Percentiles rank a stretch among this genome's conserved stretches.
These are phyloP conservation scores for Cebus imitator DNA, from an alignment of 2,113 vertebrate species.

Conservation along the genomic window DNA sequence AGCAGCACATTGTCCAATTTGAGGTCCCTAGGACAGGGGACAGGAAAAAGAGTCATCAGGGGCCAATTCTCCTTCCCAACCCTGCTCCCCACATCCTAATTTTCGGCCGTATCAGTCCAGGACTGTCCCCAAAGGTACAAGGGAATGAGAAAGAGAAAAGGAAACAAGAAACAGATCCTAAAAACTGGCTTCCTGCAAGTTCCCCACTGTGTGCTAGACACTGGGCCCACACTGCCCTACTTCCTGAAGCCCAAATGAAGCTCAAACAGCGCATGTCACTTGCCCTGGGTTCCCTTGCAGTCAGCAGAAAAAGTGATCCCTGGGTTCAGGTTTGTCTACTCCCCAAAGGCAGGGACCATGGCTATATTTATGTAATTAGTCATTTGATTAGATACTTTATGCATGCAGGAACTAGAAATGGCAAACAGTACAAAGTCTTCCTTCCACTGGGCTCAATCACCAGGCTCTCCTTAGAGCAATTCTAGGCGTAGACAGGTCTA, in stretches of 20 bases:
- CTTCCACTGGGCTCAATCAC: background rate
- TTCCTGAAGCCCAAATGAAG: background rate
- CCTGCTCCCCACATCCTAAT: background rate
- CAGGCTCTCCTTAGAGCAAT: background rate
- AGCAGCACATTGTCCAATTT: slow-evolving; percentile 99
- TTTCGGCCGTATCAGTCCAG: background rate
- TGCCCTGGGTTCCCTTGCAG: background rate
- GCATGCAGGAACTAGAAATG: background rate
- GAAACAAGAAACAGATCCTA: background rate
- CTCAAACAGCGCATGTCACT: background rate
- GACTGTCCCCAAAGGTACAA: background rate
- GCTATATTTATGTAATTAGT: background rate
- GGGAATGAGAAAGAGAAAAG: background rate
- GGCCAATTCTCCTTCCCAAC: background rate
- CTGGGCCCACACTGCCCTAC: background rate
- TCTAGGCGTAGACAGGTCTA: background rate
- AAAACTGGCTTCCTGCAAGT: background rate
- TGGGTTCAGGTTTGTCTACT: background rate
- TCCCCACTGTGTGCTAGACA: background rate
- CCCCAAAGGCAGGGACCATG: background rate
- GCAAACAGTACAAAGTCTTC: background rate
- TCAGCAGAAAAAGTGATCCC: background rate
- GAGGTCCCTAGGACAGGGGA: slow-evolving; percentile 88
- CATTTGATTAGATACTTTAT: background rate
- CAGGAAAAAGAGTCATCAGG: background rate